Evolutionary conservation across 2,888 invertebrate genomes (phyloP), one percentile per base, ranked within the genome.

Genomic region (Philonicus albiceps): DNA sequence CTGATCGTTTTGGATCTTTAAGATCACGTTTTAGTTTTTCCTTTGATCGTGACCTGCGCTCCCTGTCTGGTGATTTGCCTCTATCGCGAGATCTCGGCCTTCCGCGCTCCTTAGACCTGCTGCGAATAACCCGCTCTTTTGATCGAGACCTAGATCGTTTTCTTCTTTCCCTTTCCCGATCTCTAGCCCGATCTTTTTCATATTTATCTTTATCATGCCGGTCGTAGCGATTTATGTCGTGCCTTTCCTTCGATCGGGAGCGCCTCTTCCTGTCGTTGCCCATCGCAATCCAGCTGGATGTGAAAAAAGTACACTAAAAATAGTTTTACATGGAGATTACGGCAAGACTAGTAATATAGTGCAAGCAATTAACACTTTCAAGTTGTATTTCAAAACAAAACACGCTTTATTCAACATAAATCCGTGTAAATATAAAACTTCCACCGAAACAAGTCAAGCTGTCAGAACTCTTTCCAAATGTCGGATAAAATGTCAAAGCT

Each of bases 181-280:
- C 87, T 87, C 90, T 91, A n/a, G 4, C 30, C 2, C 16, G 49
- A 74, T 83, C 83, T 16, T 75, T 74, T 43, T 64, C 84, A 19
- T 73, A 43, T 37, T 64, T 83, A 43, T 85, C 84, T 27, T 53
- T 43, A 11, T 76, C 76, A 5, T 76, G 34, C 27, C 83, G 55
- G 3, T 83, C 83, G 22, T 83, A 31, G 31, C 74, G 74, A 37
- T 31, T 37, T 74, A n/a, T 31, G 1, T 83, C 83, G 22, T 83
- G 83, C 11, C 87, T 86, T 34, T 92, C 92, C 3, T 91, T 91
- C 1, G 93, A 93, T 86, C 93, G 93, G 27, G 93, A 94, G 7
- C 94, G 92, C 16, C 93, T 90, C 87, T 94, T 93, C 89, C 94
- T 94, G 81, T 94, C 94, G 87, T 93, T 92, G 1, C 91, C 93